Evolutionary conservation across 2,888 invertebrate species (phyloP).

Genomic region (Ethmia dodecea): DNA sequence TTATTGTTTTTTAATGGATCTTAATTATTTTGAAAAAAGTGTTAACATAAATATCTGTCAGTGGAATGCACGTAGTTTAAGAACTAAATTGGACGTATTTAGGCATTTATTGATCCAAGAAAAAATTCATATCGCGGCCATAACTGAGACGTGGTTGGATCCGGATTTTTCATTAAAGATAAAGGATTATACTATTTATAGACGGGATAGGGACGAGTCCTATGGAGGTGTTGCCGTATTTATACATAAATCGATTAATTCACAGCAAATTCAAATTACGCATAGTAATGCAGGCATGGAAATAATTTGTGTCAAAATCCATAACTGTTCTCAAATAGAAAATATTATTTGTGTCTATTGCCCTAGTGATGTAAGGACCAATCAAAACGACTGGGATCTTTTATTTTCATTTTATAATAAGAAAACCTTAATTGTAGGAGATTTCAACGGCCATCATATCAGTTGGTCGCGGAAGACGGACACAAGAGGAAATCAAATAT

Average conservation of each 20-base stretch:
- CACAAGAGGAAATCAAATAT: conserved; percentile 19
- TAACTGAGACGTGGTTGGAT: conserved; percentile 7
- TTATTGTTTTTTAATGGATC: neutral
- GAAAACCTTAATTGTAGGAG: conserved; percentile 21
- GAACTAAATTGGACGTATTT: conserved; percentile 2
- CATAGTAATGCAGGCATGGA: conserved; percentile 5
- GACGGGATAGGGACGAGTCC: conserved; percentile 6
- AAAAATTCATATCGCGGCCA: conserved; percentile 5
- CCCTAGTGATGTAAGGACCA: neutral
- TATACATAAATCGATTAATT: conserved; percentile 8
- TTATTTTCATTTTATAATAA: conserved; percentile 10
- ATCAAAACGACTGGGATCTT: conserved; percentile 18
- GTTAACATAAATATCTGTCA: conserved; percentile 6
- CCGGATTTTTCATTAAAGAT: conserved; percentile 2
- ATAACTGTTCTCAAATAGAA: neutral
- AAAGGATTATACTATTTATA: conserved; percentile 7
- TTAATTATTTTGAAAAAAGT: neutral
- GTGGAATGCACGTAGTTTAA: conserved; percentile 10
- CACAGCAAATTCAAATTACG: neutral
- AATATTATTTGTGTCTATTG: conserved; percentile 3
- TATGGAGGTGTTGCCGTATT: conserved; percentile 12
- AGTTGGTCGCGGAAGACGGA: conserved; percentile 25
- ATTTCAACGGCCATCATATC: conserved; percentile 25
- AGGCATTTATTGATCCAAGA: conserved; percentile 5
- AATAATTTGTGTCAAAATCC: conserved; percentile 3